Conservation (phyloP, 1,140 invertebrate species). For the Augochlora pura region DNA sequence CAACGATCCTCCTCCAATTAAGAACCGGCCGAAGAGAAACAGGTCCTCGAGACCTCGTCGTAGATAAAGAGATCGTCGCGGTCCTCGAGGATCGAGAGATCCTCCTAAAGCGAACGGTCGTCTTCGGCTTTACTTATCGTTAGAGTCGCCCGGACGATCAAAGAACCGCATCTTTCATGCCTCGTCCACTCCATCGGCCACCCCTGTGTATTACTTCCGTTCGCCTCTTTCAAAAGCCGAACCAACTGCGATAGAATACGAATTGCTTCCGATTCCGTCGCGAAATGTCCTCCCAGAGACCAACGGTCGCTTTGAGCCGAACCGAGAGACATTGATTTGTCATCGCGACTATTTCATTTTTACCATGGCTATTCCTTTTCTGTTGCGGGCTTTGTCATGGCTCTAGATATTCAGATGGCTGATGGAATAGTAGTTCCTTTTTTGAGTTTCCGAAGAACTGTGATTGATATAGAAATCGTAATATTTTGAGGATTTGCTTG, state of each 20-base stretch:
- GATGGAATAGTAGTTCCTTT: too few relatives aligned
- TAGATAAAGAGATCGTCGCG: too few relatives aligned
- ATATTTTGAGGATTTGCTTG: too few relatives aligned
- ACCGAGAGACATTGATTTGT: background rate
- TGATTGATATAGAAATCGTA: too few relatives aligned
- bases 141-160: slow-evolving; percentile 5
- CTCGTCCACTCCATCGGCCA: background rate
- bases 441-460: too few relatives aligned
- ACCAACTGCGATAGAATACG: background rate
- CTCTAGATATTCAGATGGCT: background rate
- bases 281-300: background rate
- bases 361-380: background rate
- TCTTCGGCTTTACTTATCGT: too few relatives aligned
- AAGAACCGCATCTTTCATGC: slow-evolving; percentile 25
- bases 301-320: background rate
- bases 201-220: slow-evolving; percentile 20
- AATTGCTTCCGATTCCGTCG: background rate
- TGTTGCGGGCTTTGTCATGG: background rate
- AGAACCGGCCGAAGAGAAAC: too few relatives aligned
- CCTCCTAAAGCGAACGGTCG: too few relatives aligned
- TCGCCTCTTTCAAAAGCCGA: background rate
- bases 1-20: too few relatives aligned
- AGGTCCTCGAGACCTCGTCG: too few relatives aligned
- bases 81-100: too few relatives aligned
- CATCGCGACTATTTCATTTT: background rate